A percentile compares a stretch with the other conserved stretches of the same genome.
Evolutionary conservation across 2,888 invertebrate species (phyloP).

Genomic region (Lasius fuliginosus): DNA sequence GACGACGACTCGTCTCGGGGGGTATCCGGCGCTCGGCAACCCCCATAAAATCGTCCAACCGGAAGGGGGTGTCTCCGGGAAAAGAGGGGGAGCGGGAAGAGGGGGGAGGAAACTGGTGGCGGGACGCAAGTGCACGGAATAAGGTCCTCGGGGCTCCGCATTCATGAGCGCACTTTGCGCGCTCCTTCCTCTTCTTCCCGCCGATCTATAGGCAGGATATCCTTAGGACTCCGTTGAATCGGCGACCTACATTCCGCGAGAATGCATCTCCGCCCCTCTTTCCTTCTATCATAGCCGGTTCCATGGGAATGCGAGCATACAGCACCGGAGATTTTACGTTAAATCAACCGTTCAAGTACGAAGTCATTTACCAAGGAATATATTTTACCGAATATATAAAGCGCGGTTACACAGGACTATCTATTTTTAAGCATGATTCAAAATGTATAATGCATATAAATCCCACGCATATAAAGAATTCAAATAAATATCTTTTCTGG

Average conservation of each 20-base stretch:
- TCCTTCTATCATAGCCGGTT: constrained; percentile 58
- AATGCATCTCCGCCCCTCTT: constrained; percentile 63
- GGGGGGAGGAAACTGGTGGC: constrained; percentile 66
- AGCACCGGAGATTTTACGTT: constrained; percentile 37
- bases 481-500: not conserved
- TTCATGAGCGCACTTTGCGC: constrained; percentile 78
- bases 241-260: constrained; percentile 81
- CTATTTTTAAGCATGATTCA: not conserved
- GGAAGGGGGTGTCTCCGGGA: constrained; percentile 82
- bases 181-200: constrained; percentile 70
- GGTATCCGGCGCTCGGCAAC: constrained; percentile 66
- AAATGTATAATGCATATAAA: not conserved
- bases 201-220: constrained; percentile 83
- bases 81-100: not conserved
- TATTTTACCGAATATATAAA: constrained; percentile 4
- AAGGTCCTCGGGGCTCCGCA: constrained; percentile 76
- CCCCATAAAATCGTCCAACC: constrained; percentile 78
- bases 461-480: not conserved
- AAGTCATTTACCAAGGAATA: constrained; percentile 16
- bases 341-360: constrained; percentile 19
- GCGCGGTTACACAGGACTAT: not conserved
- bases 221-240: constrained; percentile 79
- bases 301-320: constrained; percentile 74
- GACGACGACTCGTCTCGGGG: constrained; percentile 73
- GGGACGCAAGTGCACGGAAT: constrained; percentile 81